Evolutionary conservation across 2,113 vertebrate genomes (phyloP).

Genomic region (Rhineura floridana): DNA sequence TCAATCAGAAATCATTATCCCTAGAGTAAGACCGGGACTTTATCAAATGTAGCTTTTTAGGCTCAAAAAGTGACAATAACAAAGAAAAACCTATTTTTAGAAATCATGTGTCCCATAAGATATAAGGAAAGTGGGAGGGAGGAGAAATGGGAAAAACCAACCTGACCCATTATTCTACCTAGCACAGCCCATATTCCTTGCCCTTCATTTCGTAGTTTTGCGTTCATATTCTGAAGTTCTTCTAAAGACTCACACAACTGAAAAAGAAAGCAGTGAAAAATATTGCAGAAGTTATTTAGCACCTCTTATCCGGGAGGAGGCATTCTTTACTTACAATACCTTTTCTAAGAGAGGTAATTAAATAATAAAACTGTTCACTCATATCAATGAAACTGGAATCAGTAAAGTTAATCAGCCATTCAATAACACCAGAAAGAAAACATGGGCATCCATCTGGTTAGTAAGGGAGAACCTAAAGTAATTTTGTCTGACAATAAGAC

Average conservation of each 20-base stretch:
- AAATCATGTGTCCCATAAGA: not conserved
- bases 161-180: constrained; percentile 93
- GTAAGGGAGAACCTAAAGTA: constrained; percentile 32
- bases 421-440: constrained; percentile 41
- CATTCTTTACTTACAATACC: constrained; percentile 8
- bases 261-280: constrained; percentile 45
- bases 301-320: constrained; percentile 7
- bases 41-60: constrained; percentile 53
- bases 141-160: constrained; percentile 61
- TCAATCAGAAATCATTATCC: constrained; percentile 67
- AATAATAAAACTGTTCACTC: constrained; percentile 23
- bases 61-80: constrained; percentile 12
- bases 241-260: constrained; percentile 96
- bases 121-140: not conserved
- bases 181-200: constrained; percentile 92
- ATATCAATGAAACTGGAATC: constrained; percentile 31
- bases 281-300: constrained; percentile 21
- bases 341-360: constrained; percentile 30
- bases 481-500: constrained; percentile 34
- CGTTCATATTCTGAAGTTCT: constrained; percentile 93
- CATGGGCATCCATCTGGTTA: constrained; percentile 11
- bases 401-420: constrained; percentile 37
- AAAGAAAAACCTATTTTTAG: constrained; percentile 31
- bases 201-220: constrained; percentile 90
- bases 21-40: constrained; percentile 32